phyloP scores from a whole-genome alignment of 1,140 invertebrate genomes.

The Drosophila virilis region DNA sequence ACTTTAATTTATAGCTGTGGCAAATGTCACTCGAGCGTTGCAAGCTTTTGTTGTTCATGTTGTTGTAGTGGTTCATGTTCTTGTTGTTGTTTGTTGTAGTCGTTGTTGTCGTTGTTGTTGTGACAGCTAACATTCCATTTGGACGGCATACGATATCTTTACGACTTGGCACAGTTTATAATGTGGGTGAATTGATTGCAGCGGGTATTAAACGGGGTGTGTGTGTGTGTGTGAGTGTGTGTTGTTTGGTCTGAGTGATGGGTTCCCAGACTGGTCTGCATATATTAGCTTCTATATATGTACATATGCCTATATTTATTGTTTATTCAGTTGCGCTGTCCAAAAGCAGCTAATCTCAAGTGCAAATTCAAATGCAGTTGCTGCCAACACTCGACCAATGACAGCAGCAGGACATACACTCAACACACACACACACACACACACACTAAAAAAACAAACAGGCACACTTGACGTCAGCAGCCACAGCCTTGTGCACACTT shows the following conservation, averaged over 20 bases:
- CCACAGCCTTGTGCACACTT: conserved; percentile 53
- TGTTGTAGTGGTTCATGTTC: conserved; percentile 6
- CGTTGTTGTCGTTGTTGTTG: conserved; percentile 40
- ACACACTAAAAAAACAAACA: conserved; percentile 9
- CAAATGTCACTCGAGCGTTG: conserved; percentile 75
- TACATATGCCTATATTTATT: conserved; percentile 1
- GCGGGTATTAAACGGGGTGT: neutral
- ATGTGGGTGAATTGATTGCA: conserved; percentile 42
- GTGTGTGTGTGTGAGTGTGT: neutral
- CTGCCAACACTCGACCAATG: conserved; percentile 34
- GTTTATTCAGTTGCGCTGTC: conserved; percentile 28
- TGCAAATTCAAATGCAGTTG: conserved; percentile 57
- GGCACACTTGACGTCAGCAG: conserved; percentile 53
- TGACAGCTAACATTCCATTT: conserved; percentile 51
- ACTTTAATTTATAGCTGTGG: conserved; percentile 73
- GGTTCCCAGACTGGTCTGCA: conserved; percentile 29
- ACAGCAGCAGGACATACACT: conserved; percentile 43
- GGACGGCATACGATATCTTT: conserved; percentile 44
- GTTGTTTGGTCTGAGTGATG: neutral
- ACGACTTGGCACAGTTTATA: conserved; percentile 59
- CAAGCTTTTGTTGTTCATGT: conserved; percentile 29
- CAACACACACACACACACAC: conserved; percentile 3
- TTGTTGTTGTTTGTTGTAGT: conserved; percentile 14
- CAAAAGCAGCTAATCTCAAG: conserved; percentile 55
- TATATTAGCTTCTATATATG: neutral